Evolutionary conservation across 2,797 vertebrate genomes (phyloP).

Genomic region (Spatula versicolor): DNA sequence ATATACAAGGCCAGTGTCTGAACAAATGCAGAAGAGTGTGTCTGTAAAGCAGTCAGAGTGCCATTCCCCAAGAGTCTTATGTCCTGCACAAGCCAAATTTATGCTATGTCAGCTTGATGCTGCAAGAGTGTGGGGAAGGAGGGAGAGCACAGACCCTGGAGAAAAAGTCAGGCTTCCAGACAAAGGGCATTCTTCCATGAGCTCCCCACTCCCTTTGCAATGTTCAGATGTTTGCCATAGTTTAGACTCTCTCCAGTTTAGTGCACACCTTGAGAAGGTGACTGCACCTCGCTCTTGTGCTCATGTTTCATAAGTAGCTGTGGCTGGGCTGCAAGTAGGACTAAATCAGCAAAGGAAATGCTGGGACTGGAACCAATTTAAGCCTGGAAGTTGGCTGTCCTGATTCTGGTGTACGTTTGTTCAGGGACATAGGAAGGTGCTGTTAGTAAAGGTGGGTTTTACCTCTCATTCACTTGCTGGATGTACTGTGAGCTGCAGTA

Average conservation of each 20-base stretch:
- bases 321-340: neutral
- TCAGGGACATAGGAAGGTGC: neutral
- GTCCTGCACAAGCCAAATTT: neutral
- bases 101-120: neutral
- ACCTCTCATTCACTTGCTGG: neutral
- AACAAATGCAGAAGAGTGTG: accelerated
- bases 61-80: neutral
- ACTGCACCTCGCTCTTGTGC: neutral
- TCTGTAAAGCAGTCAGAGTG: neutral
- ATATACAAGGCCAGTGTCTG: neutral
- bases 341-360: neutral
- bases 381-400: neutral
- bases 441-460: neutral
- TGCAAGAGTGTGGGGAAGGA: neutral
- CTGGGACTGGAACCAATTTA: accelerated
- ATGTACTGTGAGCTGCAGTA: neutral
- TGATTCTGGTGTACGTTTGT: accelerated
- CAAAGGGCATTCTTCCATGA: neutral
- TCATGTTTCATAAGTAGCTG: neutral
- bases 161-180: neutral
- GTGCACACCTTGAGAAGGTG: accelerated
- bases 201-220: neutral
- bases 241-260: neutral
- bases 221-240: neutral
- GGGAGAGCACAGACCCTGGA: neutral